phyloP scores from a whole-genome alignment of 2,888 invertebrate species.

The Oxyteleia sp. region DNA sequence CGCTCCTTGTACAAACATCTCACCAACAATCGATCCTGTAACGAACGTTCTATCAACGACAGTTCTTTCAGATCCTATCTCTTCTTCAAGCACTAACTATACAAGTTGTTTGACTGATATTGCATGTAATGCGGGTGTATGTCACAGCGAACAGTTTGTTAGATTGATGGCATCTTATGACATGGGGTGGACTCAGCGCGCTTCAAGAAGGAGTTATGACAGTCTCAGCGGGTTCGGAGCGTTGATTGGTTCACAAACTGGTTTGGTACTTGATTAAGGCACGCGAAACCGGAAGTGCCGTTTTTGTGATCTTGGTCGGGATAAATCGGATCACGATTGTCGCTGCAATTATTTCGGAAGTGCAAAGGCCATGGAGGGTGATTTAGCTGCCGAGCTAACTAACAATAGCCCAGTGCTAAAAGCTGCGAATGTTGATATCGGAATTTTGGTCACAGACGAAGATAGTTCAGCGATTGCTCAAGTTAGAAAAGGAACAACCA shows the following conservation, averaged over 20 bases:
- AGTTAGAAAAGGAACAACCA: conserved; percentile 10
- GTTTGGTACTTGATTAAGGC: too few relatives aligned
- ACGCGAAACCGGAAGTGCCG: conserved; percentile 44
- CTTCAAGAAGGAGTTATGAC: conserved; percentile 37
- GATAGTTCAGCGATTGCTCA: conserved; percentile 42
- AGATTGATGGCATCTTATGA: conserved; percentile 39
- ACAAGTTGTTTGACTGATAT: too few relatives aligned
- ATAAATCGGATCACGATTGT: conserved; percentile 44
- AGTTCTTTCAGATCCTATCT: too few relatives aligned
- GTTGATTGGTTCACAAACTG: conserved; percentile 34
- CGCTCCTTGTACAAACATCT: too few relatives aligned
- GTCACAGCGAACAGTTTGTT: too few relatives aligned
- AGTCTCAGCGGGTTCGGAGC: conserved; percentile 48
- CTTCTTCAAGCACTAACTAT: too few relatives aligned
- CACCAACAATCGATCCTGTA: too few relatives aligned
- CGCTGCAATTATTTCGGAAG: conserved; percentile 47
- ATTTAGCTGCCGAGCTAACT: conserved; percentile 42
- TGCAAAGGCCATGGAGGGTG: conserved; percentile 62
- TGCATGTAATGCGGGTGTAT: too few relatives aligned
- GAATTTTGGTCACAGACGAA: conserved; percentile 35
- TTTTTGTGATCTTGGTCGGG: conserved; percentile 30
- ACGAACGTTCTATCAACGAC: too few relatives aligned
- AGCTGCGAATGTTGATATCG: conserved; percentile 24
- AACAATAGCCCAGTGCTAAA: conserved; percentile 34
- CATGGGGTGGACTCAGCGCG: conserved; percentile 41